Conservation (phyloP, 1,140 invertebrate genomes). For the Achroia grisella region DNA sequence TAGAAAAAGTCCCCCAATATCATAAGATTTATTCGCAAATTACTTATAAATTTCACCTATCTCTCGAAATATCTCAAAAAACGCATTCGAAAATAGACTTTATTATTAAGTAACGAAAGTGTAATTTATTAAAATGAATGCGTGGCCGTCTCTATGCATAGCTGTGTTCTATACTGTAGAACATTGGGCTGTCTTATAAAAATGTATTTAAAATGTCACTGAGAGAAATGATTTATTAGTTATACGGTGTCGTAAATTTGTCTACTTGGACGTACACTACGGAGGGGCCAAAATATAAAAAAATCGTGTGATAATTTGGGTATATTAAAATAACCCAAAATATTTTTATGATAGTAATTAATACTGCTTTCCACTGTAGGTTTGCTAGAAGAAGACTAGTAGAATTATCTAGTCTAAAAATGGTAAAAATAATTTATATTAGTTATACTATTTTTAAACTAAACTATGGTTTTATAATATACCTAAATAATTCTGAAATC, state of each 20-base stretch:
- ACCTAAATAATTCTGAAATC: too few relatives aligned
- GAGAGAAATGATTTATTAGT: conserved; percentile 65
- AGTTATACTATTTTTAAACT: too few relatives aligned
- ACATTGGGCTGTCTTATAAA: conserved; percentile 64
- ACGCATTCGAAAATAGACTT: background rate
- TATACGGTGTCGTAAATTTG: conserved; percentile 66
- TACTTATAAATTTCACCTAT: conserved; percentile 64
- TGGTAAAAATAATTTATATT: too few relatives aligned
- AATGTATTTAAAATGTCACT: conserved; percentile 71
- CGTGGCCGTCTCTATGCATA: conserved; percentile 1
- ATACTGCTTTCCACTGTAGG: too few relatives aligned
- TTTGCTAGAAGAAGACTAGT: too few relatives aligned
- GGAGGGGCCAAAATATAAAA: conserved; percentile 51
- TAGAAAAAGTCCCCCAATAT: conserved; percentile 51
- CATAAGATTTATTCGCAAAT: conserved; percentile 70
- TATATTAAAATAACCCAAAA: too few relatives aligned
- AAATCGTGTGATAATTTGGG: conserved; percentile 16
- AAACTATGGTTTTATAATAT: too few relatives aligned
- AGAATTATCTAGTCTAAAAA: too few relatives aligned
- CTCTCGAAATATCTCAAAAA: conserved; percentile 2
- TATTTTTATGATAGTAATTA: too few relatives aligned
- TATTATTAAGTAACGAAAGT: background rate
- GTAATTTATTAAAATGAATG: conserved; percentile 3
- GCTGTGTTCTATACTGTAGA: conserved; percentile 13
- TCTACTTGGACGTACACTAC: conserved; percentile 55